Conservation (phyloP, 2,113 vertebrate genomes). For the Siphamia tubifer region DNA sequence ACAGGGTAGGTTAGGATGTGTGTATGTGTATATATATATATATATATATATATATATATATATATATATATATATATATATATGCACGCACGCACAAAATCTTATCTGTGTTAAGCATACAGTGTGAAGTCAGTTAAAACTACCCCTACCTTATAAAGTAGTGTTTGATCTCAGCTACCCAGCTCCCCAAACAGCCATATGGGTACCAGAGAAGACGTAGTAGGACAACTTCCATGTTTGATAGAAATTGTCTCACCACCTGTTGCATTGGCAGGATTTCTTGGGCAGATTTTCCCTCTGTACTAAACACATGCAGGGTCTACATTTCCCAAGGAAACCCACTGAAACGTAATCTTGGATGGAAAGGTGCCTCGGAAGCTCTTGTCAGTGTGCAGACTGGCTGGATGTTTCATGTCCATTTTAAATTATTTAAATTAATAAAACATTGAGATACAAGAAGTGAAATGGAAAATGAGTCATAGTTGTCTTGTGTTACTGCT, state of each 20-base stretch:
- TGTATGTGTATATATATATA: no score
- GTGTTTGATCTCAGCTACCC: constrained; percentile 29
- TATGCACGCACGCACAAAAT: no score
- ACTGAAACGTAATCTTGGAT: constrained; percentile 52
- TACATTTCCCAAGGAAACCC: constrained; percentile 74
- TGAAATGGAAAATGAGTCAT: constrained; percentile 26
- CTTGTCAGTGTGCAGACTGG: constrained; percentile 58
- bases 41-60: no score
- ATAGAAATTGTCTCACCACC: constrained; percentile 31
- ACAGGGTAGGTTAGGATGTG: constrained; percentile 36
- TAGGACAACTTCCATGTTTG: constrained; percentile 30
- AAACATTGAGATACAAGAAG: constrained; percentile 68
- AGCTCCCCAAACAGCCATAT: constrained; percentile 8
- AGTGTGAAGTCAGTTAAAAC: constrained; percentile 19
- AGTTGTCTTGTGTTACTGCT: not conserved
- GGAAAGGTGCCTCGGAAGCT: constrained; percentile 63
- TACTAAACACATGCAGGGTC: constrained; percentile 52
- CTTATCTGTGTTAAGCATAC: constrained; percentile 36
- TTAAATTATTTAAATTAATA: constrained; percentile 85
- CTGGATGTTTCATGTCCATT: constrained; percentile 75
- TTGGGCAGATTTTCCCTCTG: constrained; percentile 52
- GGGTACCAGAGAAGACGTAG: constrained; percentile 26
- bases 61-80: no score
- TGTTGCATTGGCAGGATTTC: constrained; percentile 40
- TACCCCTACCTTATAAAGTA: constrained; percentile 20